phyloP scores from a whole-genome alignment of 64 coral and sea anemone species.

The Montipora capricornis region DNA sequence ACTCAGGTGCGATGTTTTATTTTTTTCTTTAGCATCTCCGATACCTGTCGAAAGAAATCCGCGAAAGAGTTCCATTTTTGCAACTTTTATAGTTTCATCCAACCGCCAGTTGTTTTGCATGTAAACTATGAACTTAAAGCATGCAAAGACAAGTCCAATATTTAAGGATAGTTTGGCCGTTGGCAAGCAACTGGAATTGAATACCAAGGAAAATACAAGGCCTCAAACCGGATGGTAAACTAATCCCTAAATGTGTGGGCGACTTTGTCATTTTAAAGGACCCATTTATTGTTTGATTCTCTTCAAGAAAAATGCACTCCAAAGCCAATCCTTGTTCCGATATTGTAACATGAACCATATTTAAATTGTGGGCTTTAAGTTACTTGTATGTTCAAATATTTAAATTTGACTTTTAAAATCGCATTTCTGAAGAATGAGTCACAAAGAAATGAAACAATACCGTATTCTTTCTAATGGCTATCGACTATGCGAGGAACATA shows the following conservation, averaged over 20 bases:
- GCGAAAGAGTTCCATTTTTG: no score
- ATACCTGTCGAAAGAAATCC: no score
- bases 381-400: neutral
- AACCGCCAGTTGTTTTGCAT: neutral
- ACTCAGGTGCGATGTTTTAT: no score
- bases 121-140: neutral
- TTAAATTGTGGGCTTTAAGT: neutral
- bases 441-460: neutral
- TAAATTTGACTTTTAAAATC: neutral
- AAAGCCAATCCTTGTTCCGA: neutral
- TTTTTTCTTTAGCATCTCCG: no score
- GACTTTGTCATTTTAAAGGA: neutral
- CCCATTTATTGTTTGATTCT: neutral
- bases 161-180: neutral
- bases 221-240: neutral
- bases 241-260: neutral
- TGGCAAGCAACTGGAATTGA: neutral
- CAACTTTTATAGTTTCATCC: neutral
- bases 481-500: neutral
- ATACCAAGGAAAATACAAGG: neutral
- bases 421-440: slow-evolving; percentile 23
- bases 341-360: neutral
- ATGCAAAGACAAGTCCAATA: neutral
- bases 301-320: neutral
- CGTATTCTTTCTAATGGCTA: no score